phyloP scores from a whole-genome alignment of 2,113 vertebrate genomes.

The Chunga burmeisteri region DNA sequence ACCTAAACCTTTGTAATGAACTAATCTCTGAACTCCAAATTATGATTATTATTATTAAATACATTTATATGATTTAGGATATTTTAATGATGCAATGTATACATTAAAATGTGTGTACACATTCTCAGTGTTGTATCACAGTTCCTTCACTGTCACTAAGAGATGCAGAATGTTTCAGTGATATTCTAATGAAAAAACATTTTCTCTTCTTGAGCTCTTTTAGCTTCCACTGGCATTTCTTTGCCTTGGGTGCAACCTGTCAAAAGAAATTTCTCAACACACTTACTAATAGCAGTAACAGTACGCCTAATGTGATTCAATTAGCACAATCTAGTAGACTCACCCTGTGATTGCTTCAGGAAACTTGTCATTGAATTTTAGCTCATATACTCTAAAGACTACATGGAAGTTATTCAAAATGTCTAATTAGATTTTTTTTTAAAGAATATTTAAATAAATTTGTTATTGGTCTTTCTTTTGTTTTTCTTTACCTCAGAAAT shows the following conservation, averaged over 20 bases:
- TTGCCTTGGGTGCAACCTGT: neutral
- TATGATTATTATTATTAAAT: neutral
- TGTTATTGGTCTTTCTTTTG: neutral
- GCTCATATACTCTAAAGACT: neutral
- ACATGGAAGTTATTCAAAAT: neutral
- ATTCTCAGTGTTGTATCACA: neutral
- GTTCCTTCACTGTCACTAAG: neutral
- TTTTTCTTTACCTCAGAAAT: neutral
- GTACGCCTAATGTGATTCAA: slow-evolving; percentile 30
- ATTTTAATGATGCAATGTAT: neutral
- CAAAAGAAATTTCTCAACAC: neutral
- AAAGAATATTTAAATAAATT: neutral
- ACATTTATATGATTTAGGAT: neutral
- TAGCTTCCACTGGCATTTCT: neutral
- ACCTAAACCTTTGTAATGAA: neutral
- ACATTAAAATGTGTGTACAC: neutral
- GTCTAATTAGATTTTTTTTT: neutral
- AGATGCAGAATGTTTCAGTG: neutral
- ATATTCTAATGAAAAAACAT: neutral
- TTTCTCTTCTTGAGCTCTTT: neutral
- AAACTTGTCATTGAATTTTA: neutral
- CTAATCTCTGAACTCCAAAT: rapidly evolving
- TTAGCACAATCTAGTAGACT: slow-evolving; percentile 15
- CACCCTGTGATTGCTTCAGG: neutral
- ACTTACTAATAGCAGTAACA: neutral